A percentile compares a stretch with the other conserved stretches of the same genome.
Conservation (phyloP, 1,140 invertebrate species). For the Nasonia longicornis region DNA sequence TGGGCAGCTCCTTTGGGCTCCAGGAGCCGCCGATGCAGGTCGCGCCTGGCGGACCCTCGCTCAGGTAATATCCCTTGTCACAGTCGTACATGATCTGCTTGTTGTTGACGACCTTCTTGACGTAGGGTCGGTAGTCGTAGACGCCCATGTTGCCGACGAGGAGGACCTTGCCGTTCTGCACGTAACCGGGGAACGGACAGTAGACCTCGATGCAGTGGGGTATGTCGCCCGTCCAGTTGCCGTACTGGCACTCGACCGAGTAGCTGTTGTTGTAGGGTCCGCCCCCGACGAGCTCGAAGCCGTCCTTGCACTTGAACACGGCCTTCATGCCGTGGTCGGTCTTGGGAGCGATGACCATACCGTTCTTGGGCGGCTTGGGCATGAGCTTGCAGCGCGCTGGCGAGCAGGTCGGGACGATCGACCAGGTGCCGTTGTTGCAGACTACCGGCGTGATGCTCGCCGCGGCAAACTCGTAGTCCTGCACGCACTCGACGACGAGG, state of each 20-base stretch:
- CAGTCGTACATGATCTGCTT: conserved; percentile 98
- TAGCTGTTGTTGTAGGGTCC: conserved; percentile 71
- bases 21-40: conserved; percentile 92
- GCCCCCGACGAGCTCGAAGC: conserved; percentile 78
- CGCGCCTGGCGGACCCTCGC: conserved; percentile 90
- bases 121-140: conserved; percentile 97
- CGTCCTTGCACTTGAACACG: conserved; percentile 91
- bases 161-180: conserved; percentile 91
- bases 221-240: conserved; percentile 90
- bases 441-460: conserved; percentile 79
- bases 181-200: conserved; percentile 93
- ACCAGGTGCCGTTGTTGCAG: conserved; percentile 97
- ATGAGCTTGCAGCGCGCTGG: conserved; percentile 91
- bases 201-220: conserved; percentile 91
- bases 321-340: conserved; percentile 95
- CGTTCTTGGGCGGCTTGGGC: conserved; percentile 88
- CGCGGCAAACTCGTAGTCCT: conserved; percentile 87
- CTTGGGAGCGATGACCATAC: conserved; percentile 95
- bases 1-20: conserved; percentile 84
- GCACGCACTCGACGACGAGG: conserved; percentile 87
- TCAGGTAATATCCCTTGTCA: conserved; percentile 88
- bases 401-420: conserved; percentile 89
- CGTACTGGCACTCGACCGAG: conserved; percentile 88
- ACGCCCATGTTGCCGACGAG: conserved; percentile 97
- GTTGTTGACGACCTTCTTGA: conserved; percentile 90